Percentiles rank a stretch among this genome's conserved stretches.
These are phyloP conservation scores for Acleris sparsana DNA, from an alignment of 2,888 invertebrate genomes.

Conservation along the genomic window DNA sequence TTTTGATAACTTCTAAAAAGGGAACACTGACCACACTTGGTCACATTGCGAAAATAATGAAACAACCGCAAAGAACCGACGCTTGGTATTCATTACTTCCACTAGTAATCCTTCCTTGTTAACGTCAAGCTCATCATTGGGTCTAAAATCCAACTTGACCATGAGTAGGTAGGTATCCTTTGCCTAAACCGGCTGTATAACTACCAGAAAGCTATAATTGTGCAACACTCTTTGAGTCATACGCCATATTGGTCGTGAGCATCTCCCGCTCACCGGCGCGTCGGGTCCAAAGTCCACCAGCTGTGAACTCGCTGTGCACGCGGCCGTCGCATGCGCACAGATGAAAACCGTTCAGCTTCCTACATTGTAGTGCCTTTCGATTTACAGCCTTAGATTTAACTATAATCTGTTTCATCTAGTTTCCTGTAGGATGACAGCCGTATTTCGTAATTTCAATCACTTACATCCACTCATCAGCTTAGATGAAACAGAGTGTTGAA, in stretches of 20 bases:
- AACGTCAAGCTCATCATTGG: too few relatives aligned
- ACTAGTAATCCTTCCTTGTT: too few relatives aligned
- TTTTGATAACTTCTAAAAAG: too few relatives aligned
- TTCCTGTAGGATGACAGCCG: too few relatives aligned
- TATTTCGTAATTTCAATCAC: too few relatives aligned
- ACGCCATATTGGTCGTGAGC: conserved; percentile 27
- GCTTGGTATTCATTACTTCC: too few relatives aligned
- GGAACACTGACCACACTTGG: too few relatives aligned
- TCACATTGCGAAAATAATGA: too few relatives aligned
- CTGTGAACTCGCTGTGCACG: conserved; percentile 32
- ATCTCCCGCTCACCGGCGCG: conserved; percentile 24
- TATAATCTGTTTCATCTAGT: too few relatives aligned
- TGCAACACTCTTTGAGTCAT: conserved; percentile 32
- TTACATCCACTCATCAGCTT: too few relatives aligned
- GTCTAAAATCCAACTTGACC: neutral
- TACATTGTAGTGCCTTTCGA: conserved; percentile 14
- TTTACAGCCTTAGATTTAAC: neutral
- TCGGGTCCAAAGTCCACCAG: conserved; percentile 40
- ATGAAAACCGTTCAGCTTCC: conserved; percentile 22
- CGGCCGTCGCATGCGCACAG: conserved; percentile 22
- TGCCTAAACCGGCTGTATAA: conserved; percentile 4
- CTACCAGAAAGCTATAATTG: conserved; percentile 22
- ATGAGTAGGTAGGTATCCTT: neutral
- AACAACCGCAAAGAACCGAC: too few relatives aligned
- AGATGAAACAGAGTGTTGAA: too few relatives aligned